Percentiles rank a stretch among this genome's conserved stretches.
These are phyloP conservation scores for Neogobius melanostomus DNA, from an alignment of 2,113 vertebrate species.

Conservation along the genomic window DNA sequence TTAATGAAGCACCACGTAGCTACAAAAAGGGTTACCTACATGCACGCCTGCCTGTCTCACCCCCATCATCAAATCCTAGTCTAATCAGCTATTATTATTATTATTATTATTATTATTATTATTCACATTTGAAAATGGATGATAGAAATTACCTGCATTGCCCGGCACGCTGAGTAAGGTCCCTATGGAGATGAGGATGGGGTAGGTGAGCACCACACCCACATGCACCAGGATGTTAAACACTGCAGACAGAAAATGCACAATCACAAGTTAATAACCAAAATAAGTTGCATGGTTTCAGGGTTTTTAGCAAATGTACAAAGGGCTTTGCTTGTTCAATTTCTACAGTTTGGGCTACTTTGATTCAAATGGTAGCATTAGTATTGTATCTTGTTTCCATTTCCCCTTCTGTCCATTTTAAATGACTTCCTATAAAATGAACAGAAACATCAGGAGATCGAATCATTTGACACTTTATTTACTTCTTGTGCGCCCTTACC, in stretches of 20 bases:
- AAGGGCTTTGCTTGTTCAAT: too few species aligned
- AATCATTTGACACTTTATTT: too few species aligned
- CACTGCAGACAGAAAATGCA: constrained; percentile 71
- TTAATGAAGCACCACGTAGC: background rate
- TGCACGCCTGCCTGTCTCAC: background rate
- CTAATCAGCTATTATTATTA: too few species aligned
- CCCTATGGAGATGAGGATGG: constrained; percentile 96
- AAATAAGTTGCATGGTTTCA: too few species aligned
- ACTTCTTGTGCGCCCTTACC: constrained; percentile 74
- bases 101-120: too few species aligned
- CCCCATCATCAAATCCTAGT: background rate
- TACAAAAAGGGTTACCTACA: background rate
- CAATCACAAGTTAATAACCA: too few species aligned
- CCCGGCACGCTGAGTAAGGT: constrained; percentile 97
- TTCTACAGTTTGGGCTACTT: too few species aligned
- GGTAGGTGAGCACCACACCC: constrained; percentile 94
- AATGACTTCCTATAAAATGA: too few species aligned
- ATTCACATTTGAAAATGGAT: background rate
- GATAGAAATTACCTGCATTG: constrained; percentile 86
- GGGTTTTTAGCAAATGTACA: too few species aligned
- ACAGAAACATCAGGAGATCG: too few species aligned
- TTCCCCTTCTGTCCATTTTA: background rate
- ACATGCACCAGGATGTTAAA: constrained; percentile 98
- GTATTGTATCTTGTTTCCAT: background rate
- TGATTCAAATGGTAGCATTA: too few species aligned